Evolutionary conservation across 2,888 invertebrate genomes (phyloP), one percentile per base, ranked within the genome.

Genomic region (Lissocephala sabroskyi): DNA sequence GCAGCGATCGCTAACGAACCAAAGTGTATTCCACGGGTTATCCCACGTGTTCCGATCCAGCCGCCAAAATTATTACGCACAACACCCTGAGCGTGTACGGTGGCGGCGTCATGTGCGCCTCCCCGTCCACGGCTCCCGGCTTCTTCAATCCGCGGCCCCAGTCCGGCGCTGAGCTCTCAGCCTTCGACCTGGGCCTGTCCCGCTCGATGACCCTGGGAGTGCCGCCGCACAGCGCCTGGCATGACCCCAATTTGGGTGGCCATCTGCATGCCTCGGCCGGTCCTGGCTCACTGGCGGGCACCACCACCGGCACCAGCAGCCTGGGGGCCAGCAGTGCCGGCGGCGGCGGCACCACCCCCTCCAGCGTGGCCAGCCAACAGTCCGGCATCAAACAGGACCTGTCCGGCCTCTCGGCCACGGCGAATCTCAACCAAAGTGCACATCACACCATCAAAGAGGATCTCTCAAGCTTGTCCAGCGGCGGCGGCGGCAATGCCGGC

Each of bases 151-250:
- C 84, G 52, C 79, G 85, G 48, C 82, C 82, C 29, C 85, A 85
- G 56, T 79, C 82, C 54, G 82, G 85, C 44, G 82, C 83, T 40
- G 84, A 85, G 62, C 70, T 85, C 52, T 82, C 83, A 52, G 81
- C 85, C 61, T 82, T 84, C 63, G 85, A 85, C 68, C 73, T 86
- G 56, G 85, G 86, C 30, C 84, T 85, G 58, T 83, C 86, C 49
- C 81, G 86, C 33, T 82, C 83, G 58, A 89, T 89, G 88, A 87
- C 88, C 59, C 82, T 89, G 65, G 88, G 88, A 64, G 88, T 88
- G 62, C 87, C 87, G 73, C 88, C 88, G 71, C 85, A 84, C 42
- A 83, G 83, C 41, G 82, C 85, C 55, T 89, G 89, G 88, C 87
- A 89, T 59, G 88, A 89, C 83, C 87, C 89, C 41, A 84, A 81